Conservation (phyloP, 2,797 vertebrate genomes). For the Cryptoprocta ferox region DNA sequence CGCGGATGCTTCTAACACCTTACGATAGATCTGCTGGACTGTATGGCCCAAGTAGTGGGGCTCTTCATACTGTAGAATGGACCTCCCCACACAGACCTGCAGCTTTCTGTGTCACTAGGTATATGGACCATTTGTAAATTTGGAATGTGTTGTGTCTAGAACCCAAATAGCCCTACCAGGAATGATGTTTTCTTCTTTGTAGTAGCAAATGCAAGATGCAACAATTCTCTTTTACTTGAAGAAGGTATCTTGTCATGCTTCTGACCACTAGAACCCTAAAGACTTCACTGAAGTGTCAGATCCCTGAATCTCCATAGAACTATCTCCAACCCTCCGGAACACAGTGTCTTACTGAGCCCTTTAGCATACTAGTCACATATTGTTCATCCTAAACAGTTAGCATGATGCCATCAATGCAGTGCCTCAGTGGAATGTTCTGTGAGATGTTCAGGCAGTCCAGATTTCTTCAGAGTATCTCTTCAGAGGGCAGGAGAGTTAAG, state of each 20-base stretch:
- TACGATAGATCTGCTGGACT: neutral
- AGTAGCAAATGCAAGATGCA: neutral
- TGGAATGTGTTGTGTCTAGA: neutral
- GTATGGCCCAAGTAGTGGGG: neutral
- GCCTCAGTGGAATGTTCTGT: neutral
- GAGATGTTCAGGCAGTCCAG: neutral
- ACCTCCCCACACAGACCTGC: neutral
- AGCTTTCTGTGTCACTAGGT: neutral
- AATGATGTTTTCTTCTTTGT: neutral
- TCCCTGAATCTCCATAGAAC: neutral
- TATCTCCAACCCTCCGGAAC: neutral
- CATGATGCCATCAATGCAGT: neutral
- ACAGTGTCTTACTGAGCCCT: neutral
- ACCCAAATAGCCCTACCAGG: neutral
- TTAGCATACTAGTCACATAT: neutral
- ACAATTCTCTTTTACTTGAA: constrained; percentile 38
- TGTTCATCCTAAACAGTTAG: neutral
- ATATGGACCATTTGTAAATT: neutral
- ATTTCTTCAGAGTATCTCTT: neutral
- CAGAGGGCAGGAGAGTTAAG: constrained; percentile 1
- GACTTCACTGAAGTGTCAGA: neutral
- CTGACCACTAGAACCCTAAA: constrained; percentile 1
- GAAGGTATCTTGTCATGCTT: neutral
- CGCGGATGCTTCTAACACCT: neutral
- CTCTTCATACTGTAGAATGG: neutral